Conservation (phyloP, 2,797 vertebrate genomes). For the Spondyliosoma cantharus region DNA sequence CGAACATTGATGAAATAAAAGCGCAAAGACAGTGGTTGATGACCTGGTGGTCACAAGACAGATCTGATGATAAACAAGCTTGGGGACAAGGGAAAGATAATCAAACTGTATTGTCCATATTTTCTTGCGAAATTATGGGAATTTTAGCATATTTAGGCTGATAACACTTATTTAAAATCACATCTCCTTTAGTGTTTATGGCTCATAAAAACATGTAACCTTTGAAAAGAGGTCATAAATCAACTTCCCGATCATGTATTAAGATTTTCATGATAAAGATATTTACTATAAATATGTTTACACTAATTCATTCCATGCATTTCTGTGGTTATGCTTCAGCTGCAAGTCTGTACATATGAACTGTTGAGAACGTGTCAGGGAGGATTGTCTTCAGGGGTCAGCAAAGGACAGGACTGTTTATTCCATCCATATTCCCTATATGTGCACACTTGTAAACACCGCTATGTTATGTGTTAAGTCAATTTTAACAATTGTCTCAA, state of each 20-base stretch:
- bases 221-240: not conserved
- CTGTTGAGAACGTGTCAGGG: not conserved
- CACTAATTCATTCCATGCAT: not conserved
- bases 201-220: not conserved
- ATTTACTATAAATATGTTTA: not conserved
- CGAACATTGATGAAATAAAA: not conserved
- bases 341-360: not conserved
- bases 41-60: not conserved
- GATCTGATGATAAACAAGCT: not conserved
- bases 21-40: no score
- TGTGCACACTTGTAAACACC: not conserved
- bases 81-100: not conserved
- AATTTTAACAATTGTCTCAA: no score
- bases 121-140: not conserved
- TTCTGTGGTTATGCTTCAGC: not conserved
- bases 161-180: not conserved
- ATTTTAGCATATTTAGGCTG: not conserved
- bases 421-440: not conserved
- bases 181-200: not conserved
- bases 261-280: not conserved
- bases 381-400: not conserved
- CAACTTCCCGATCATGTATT: no score
- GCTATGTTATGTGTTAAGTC: not conserved
- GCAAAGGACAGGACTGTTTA: not conserved
- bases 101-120: not conserved